phyloP scores from a whole-genome alignment of 64 coral and sea anemone genomes.

The Orbicella faveolata region DNA sequence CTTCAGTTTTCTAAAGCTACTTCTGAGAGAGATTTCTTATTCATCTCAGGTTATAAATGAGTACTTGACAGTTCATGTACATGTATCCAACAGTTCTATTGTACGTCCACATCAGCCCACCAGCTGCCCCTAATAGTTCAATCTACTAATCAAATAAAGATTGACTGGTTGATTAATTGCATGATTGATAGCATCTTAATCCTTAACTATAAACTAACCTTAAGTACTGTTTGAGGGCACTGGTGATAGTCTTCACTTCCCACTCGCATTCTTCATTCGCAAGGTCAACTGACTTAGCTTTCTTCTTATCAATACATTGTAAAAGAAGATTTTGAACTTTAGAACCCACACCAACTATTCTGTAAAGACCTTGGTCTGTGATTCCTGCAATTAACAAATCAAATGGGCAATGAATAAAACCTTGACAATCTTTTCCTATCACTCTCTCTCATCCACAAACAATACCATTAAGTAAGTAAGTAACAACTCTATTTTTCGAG shows the following conservation, averaged over 20 bases:
- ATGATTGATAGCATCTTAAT: too few relatives aligned
- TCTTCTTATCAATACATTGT: constrained; percentile 86
- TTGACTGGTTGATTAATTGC: background rate
- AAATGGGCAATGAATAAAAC: background rate
- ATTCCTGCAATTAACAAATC: constrained; percentile 55
- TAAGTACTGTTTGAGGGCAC: constrained; percentile 84
- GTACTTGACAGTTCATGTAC: too few relatives aligned
- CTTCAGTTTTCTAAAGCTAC: background rate
- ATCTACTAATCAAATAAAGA: too few relatives aligned
- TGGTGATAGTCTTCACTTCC: constrained; percentile 94
- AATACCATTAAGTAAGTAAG: too few relatives aligned
- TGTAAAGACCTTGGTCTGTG: constrained; percentile 94
- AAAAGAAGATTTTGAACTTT: constrained; percentile 95
- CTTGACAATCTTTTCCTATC: too few relatives aligned
- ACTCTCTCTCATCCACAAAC: too few relatives aligned
- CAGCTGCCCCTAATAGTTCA: too few relatives aligned
- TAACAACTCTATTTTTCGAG: too few relatives aligned
- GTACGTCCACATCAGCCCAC: too few relatives aligned
- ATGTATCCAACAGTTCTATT: too few relatives aligned
- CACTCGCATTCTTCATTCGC: constrained; percentile 64
- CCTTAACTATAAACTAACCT: constrained; percentile 33
- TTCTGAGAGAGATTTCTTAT: too few relatives aligned
- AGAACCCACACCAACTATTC: constrained; percentile 95
- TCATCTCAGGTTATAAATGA: too few relatives aligned
- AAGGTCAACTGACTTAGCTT: constrained; percentile 51